Conservation (phyloP, 2,888 invertebrate genomes). For the Agrochola lota region DNA sequence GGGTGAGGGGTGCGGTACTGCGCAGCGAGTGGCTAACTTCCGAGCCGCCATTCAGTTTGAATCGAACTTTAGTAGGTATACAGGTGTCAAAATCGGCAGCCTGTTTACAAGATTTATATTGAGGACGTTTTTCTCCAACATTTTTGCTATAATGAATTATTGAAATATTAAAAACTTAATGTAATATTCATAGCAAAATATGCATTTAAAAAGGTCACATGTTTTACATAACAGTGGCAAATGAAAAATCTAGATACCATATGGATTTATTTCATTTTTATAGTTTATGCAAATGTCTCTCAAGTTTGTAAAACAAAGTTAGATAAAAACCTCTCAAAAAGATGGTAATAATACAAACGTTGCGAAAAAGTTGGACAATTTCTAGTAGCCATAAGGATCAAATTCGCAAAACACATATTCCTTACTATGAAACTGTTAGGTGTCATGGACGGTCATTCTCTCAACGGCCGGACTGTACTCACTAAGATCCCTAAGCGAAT, state of each 20-base stretch:
- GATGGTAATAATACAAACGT: no score
- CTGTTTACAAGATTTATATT: neutral
- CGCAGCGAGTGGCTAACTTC: no score
- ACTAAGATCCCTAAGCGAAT: neutral
- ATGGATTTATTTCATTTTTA: conserved; percentile 2
- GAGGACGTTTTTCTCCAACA: no score
- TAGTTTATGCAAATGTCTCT: neutral
- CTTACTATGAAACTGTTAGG: no score
- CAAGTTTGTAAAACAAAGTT: neutral
- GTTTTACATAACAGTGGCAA: neutral
- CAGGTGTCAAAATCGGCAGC: neutral
- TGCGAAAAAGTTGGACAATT: no score
- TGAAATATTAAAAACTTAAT: neutral
- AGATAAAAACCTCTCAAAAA: neutral
- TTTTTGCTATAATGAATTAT: neutral
- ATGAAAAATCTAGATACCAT: neutral
- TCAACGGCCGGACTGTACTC: no score
- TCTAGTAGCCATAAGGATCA: no score
- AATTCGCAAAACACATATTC: no score
- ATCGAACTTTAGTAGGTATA: no score
- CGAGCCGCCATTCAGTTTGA: no score
- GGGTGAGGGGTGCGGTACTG: no score
- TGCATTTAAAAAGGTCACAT: neutral
- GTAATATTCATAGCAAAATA: neutral
- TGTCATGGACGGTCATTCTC: no score